Base-by-base conservation (phyloP, 2,888 invertebrate species). In the Hemaris fuciformis region DNA sequence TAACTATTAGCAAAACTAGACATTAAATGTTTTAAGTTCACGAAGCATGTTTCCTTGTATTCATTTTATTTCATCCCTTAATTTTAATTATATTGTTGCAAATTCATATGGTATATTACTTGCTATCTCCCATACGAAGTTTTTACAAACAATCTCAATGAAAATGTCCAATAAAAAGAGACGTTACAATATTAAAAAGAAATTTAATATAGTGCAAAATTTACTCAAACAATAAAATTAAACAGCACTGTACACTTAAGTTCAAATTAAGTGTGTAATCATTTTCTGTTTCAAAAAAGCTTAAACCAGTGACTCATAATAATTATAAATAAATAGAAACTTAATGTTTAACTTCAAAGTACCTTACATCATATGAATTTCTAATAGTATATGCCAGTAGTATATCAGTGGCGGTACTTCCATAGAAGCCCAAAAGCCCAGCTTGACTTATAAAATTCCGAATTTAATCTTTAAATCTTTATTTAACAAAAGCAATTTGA, bases 31-130 rank as follows among this genome's bases (percentile, higher is more conserved):
- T 43, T 43, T 15, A 18, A 10, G 31, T 31, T 53, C 53, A 53
- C 53, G 27, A 53, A 53, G 53, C 53, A 53, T 53, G 53, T 31
- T 53, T 53, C 53, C 53, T 48, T 48, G 25, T 48, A 53, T 27
- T 18, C 10, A 2, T 27, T 53, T 53, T 53, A 31, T 53, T 53
- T 53, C 31, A 31, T 53, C 53, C 53, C 53, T 31, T 53, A 53
- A 53, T 31, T 53, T 15, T 53, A 53, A 31, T 42, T 0, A 57
- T 65, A 63, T 64, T 66, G 68, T 69, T 62, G 69, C 63, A 58
- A 65, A 66, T 64, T 53, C 46, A 53, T 1, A 6, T 25, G 2
- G 1, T 23, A 18, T 27, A 27, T n/a, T n/a, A n/a, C n/a, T n/a
- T n/a, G n/a, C n/a, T n/a, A n/a, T n/a, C n/a, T n/a, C n/a, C n/a